Evolutionary conservation across 1,140 invertebrate species (phyloP).

Genomic region (Eubasilissa regina): DNA sequence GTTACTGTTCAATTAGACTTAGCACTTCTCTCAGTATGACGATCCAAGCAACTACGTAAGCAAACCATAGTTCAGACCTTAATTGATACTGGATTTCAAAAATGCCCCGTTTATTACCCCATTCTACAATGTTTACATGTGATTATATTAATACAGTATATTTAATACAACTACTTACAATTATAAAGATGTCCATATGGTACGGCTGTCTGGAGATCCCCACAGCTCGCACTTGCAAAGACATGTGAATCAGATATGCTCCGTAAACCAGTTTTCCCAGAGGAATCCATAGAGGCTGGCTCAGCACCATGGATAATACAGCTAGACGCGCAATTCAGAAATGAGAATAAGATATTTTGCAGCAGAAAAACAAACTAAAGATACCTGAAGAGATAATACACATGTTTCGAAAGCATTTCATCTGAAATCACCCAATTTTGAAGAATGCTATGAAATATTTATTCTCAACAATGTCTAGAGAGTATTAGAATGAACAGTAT

Average conservation of each 20-base stretch:
- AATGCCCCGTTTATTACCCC: too few relatives aligned
- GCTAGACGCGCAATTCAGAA: constrained; percentile 66
- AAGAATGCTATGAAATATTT: neutral
- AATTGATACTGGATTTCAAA: too few relatives aligned
- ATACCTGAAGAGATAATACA: neutral
- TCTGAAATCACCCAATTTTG: neutral
- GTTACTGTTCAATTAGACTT: too few relatives aligned
- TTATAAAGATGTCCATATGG: constrained; percentile 62
- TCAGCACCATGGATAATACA: constrained; percentile 75
- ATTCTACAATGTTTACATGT: too few relatives aligned
- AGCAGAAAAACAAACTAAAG: neutral
- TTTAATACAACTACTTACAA: constrained; percentile 25
- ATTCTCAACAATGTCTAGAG: too few relatives aligned
- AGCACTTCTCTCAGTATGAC: too few relatives aligned
- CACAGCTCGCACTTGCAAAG: constrained; percentile 69
- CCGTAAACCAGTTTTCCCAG: constrained; percentile 81
- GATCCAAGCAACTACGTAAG: too few relatives aligned
- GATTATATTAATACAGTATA: too few relatives aligned
- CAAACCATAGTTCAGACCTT: too few relatives aligned
- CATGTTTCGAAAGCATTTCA: too few relatives aligned
- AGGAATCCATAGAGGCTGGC: constrained; percentile 79
- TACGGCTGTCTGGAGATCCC: constrained; percentile 68
- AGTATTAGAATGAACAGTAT: neutral
- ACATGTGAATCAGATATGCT: constrained; percentile 77
- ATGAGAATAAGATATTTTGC: neutral